Percentiles rank a stretch among this genome's conserved stretches.
phyloP scores from a whole-genome alignment of 35 echinoderm and acorn worm species.

The Lytechinus pictus region DNA sequence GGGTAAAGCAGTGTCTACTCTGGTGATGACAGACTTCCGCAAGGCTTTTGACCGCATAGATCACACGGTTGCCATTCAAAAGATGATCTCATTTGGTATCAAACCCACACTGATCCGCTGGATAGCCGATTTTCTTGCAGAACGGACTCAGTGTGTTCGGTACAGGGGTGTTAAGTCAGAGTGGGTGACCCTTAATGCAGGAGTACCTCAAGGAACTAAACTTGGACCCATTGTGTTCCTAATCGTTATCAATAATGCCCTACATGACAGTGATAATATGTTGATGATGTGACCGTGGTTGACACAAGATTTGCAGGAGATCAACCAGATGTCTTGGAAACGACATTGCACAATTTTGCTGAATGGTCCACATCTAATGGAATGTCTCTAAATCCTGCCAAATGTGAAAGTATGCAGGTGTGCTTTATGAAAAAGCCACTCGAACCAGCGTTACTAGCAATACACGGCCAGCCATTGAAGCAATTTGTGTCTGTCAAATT shows the following conservation, averaged over 20 bases:
- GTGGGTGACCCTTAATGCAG: conserved; percentile 49
- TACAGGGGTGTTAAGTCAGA: conserved; percentile 53
- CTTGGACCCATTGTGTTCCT: conserved; percentile 71
- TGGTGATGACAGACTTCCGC: conserved; percentile 64
- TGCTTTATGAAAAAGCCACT: conserved; percentile 48
- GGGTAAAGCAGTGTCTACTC: conserved; percentile 2
- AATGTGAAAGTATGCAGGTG: conserved; percentile 59
- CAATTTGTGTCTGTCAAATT: not conserved
- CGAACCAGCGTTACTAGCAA: not conserved
- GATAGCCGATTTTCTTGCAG: conserved; percentile 56
- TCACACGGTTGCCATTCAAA: conserved; percentile 42
- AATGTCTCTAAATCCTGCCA: conserved; percentile 58
- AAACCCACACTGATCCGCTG: conserved; percentile 49
- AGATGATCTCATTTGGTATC: conserved; percentile 52
- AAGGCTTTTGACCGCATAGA: conserved; percentile 62
- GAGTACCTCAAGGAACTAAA: conserved; percentile 65
- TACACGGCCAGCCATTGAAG: not conserved
- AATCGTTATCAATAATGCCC: conserved; percentile 69
- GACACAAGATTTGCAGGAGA: conserved; percentile 39
- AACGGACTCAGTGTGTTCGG: conserved; percentile 54
- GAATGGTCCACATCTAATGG: conserved; percentile 52
- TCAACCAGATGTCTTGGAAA: conserved; percentile 45
- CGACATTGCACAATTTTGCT: conserved; percentile 8
- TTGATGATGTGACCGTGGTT: conserved; percentile 67
- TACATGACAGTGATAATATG: conserved; percentile 52